Evolutionary conservation across 1,140 invertebrate genomes (phyloP).

Genomic region (Pararge aegeria): DNA sequence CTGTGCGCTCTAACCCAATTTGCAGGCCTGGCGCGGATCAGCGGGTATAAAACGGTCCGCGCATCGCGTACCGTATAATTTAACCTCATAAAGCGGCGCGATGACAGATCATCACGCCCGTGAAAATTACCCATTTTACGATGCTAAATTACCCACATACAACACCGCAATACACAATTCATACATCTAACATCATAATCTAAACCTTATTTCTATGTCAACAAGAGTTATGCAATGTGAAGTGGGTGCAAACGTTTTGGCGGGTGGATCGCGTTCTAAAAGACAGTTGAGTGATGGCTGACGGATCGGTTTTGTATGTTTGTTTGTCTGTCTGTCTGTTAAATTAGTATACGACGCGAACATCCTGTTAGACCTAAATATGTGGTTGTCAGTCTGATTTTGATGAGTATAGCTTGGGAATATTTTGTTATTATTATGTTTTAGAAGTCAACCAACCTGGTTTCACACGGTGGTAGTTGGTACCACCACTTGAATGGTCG

Average conservation of each 20-base stretch:
- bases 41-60: constrained; percentile 20
- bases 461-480: no score
- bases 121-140: constrained; percentile 26
- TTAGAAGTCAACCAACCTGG: no score
- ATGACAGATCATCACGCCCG: constrained; percentile 26
- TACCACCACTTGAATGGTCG: no score
- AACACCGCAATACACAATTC: background rate
- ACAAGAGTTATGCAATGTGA: background rate
- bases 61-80: constrained; percentile 28
- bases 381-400: background rate
- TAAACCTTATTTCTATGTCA: background rate
- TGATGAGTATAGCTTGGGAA: background rate
- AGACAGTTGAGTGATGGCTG: constrained; percentile 19
- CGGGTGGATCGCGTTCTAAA: background rate
- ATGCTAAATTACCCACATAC: constrained; percentile 16
- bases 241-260: background rate
- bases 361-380: constrained; percentile 8
- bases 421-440: no score
- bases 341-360: background rate
- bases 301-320: constrained; percentile 18
- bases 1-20: constrained; percentile 26
- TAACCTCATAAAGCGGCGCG: constrained; percentile 32
- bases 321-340: constrained; percentile 14
- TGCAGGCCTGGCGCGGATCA: constrained; percentile 3
- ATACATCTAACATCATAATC: background rate